phyloP scores from a whole-genome alignment of 2,797 vertebrate species.

The Poeciliopsis infans region DNA sequence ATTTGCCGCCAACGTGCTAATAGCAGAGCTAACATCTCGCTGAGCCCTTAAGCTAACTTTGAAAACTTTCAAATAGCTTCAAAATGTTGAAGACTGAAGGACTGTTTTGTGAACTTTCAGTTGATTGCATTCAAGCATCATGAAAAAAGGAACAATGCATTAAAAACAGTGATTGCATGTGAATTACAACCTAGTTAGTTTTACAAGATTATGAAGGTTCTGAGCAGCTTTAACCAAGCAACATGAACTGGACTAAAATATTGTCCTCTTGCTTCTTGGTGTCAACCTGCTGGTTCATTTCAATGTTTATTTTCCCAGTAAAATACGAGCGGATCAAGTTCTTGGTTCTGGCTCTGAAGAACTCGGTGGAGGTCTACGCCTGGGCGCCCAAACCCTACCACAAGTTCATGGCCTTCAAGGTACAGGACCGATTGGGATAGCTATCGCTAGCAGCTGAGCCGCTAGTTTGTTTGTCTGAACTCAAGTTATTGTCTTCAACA shows the following conservation, averaged over 20 bases:
- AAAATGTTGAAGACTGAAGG: not conserved
- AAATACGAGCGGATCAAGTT: slow-evolving; percentile 94
- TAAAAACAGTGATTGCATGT: not conserved
- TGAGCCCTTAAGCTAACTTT: not conserved
- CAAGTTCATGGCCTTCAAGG: slow-evolving; percentile 97
- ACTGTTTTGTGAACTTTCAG: too few species aligned
- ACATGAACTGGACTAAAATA: too few species aligned
- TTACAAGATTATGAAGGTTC: not conserved
- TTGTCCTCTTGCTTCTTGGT: not conserved
- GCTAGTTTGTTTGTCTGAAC: not conserved
- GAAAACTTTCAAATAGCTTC: not conserved
- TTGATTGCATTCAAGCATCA: too few species aligned
- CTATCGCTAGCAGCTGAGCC: not conserved
- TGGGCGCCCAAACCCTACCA: slow-evolving; percentile 95
- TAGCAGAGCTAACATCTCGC: too few species aligned
- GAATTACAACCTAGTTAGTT: not conserved
- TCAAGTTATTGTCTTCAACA: slow-evolving; percentile 36
- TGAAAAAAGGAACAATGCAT: not conserved
- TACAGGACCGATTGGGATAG: slow-evolving; percentile 14
- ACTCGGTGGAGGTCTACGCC: slow-evolving; percentile 91
- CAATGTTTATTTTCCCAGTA: slow-evolving; percentile 71
- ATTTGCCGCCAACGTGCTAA: not conserved
- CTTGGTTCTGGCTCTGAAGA: slow-evolving; percentile 91
- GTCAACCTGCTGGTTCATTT: not conserved
- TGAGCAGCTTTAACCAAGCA: not conserved